Percentiles rank a stretch among this genome's conserved stretches.
phyloP scores from a whole-genome alignment of 2,888 invertebrate genomes.

The Dioctria rufipes region DNA sequence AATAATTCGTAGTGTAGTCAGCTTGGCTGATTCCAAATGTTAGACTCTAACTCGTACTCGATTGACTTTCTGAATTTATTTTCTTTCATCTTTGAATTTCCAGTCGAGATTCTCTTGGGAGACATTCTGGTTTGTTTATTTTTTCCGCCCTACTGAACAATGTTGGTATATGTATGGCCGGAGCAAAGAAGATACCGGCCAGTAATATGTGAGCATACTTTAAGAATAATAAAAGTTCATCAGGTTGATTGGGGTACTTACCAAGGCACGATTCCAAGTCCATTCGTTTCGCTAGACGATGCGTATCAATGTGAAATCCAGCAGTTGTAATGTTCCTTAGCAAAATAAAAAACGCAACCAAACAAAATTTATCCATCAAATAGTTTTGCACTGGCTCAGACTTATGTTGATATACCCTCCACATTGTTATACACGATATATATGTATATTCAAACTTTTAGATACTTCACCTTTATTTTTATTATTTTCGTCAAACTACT shows the following conservation, averaged over 20 bases:
- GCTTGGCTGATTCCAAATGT: too few relatives aligned
- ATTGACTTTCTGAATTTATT: too few relatives aligned
- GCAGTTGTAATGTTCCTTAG: constrained; percentile 53
- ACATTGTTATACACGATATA: constrained; percentile 18
- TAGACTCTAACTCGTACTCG: too few relatives aligned
- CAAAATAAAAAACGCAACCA: constrained; percentile 51
- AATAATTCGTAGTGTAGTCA: too few relatives aligned
- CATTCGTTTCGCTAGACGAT: constrained; percentile 68
- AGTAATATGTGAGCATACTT: background rate
- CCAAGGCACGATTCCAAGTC: constrained; percentile 70
- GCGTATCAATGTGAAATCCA: constrained; percentile 61
- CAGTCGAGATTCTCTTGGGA: too few relatives aligned
- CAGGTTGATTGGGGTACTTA: constrained; percentile 60
- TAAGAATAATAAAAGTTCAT: background rate
- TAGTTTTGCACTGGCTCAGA: background rate
- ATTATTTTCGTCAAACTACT: background rate
- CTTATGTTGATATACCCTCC: background rate
- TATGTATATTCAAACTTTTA: background rate
- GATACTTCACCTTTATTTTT: background rate
- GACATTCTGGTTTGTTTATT: too few relatives aligned
- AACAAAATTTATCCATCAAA: constrained; percentile 30
- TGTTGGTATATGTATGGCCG: background rate
- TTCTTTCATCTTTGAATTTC: too few relatives aligned
- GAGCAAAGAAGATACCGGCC: too few relatives aligned
- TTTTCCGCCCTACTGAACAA: background rate